Percentiles rank a stretch among this genome's conserved stretches.
These are phyloP conservation scores for Nestor notabilis DNA, from an alignment of 2,113 vertebrate species.

Conservation along the genomic window DNA sequence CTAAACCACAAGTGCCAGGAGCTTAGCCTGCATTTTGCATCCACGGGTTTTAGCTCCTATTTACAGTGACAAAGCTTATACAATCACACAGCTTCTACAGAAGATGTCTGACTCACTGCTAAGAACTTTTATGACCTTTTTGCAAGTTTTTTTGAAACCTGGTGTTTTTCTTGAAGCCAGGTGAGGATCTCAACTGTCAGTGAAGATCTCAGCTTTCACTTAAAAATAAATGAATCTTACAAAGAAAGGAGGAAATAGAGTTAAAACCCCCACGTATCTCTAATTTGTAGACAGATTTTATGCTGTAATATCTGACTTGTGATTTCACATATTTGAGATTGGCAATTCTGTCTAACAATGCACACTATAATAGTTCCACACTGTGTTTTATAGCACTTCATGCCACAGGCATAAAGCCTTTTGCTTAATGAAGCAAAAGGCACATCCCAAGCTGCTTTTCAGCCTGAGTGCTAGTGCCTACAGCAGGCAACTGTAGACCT, in stretches of 20 bases:
- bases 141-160: background rate
- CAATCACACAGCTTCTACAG: background rate
- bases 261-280: background rate
- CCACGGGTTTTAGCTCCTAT: background rate
- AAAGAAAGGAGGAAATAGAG: background rate
- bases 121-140: background rate
- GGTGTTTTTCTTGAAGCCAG: background rate
- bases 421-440: slow-evolving; percentile 31
- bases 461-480: background rate
- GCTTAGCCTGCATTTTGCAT: background rate
- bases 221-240: slow-evolving; percentile 6
- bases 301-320: background rate
- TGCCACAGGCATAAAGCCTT: background rate
- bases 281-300: background rate
- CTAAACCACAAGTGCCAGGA: background rate
- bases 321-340: background rate
- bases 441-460: slow-evolving; percentile 26
- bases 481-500: slow-evolving; percentile 34
- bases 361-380: background rate
- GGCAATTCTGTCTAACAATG: background rate
- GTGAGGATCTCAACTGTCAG: background rate
- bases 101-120: background rate
- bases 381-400: background rate
- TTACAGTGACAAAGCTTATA: background rate
- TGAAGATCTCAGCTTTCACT: slow-evolving; percentile 7